Conservation (phyloP, 1,140 invertebrate genomes). For the Teleogryllus occipitalis region DNA sequence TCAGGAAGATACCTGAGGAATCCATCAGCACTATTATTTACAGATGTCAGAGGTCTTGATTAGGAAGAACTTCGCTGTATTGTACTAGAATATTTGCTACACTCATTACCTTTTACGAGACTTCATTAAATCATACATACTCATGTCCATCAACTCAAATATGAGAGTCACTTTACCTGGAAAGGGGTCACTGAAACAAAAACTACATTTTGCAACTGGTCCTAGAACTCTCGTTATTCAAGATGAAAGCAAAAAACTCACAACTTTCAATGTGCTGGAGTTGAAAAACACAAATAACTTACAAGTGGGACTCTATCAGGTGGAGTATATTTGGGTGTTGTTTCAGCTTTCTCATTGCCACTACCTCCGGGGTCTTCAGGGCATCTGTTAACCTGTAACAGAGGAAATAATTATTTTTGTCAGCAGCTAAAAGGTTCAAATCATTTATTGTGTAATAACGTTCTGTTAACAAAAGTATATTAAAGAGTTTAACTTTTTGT, state of each 20-base stretch:
- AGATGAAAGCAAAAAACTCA: neutral
- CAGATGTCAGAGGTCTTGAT: neutral
- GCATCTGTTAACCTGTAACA: conserved; percentile 44
- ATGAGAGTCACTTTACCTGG: conserved; percentile 49
- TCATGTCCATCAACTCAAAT: conserved; percentile 63
- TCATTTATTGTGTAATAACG: no score
- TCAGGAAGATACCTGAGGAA: conserved; percentile 37
- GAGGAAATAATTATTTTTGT: neutral
- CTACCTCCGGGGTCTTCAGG: conserved; percentile 49
- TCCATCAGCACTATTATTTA: neutral
- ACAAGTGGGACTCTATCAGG: conserved; percentile 54
- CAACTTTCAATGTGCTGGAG: neutral
- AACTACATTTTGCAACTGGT: conserved; percentile 27
- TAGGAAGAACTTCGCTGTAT: conserved; percentile 22
- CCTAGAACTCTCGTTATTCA: no score
- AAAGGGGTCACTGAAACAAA: conserved; percentile 41
- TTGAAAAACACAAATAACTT: conserved; percentile 31
- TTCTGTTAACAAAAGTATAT: no score
- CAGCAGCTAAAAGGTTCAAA: no score
- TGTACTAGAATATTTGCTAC: conserved; percentile 11
- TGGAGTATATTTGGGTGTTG: conserved; percentile 52
- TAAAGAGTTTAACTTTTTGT: no score
- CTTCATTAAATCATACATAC: conserved; percentile 55
- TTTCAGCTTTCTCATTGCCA: conserved; percentile 47
- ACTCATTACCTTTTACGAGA: conserved; percentile 35